Base-by-base conservation (phyloP, 2,113 vertebrate genomes). In the Hirundichthys speculiger region DNA sequence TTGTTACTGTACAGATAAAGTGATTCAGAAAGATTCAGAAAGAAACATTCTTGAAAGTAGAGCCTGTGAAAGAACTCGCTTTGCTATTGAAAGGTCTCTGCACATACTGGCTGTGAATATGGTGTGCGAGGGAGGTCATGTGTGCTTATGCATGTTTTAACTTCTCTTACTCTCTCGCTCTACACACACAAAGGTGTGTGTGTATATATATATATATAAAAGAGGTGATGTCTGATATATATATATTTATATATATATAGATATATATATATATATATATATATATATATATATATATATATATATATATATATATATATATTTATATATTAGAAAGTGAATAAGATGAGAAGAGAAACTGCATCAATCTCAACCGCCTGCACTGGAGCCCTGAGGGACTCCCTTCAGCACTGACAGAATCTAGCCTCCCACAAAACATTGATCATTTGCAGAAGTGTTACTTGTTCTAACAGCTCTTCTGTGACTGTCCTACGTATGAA, bases 371-470 rank as follows among this genome's bases (percentile, higher is more conserved):
- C 63, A 18, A 61, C 75, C 6, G 56, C 79, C 70, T 63, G 58
- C 74, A 70, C 69, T 48, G 55, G 62, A 30, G 80, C 82, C 75
- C 65, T 81, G 80, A 30, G 59, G 64, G 51, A 62, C 80, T 77
- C 73, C 79, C 85, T 8, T 14, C 61, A 3, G 84, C 4, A 64
- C 19, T 3, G 45, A 67, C 75, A 73, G 64, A 82, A 75, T 79
- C 69, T 20, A 60, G 47, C 70, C 73, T 84, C 86, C 84, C 69
- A 83, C 83, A 11, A 47, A 55, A 40, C 69, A 80, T 71, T 74
- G 62, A 74, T 80, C 82, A 80, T 58, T 82, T 20, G 61, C 70
- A 73, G 51, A 43, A 59, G 75, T 62, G 57, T 22, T 52, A 82
- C 64, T 9, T 4, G 40, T 62, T 77, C 60, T 73, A 27, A 52